Percentiles rank a stretch among this genome's conserved stretches.
Evolutionary conservation across 2,797 vertebrate species (phyloP).

Genomic region (Myiothlypis coronata): DNA sequence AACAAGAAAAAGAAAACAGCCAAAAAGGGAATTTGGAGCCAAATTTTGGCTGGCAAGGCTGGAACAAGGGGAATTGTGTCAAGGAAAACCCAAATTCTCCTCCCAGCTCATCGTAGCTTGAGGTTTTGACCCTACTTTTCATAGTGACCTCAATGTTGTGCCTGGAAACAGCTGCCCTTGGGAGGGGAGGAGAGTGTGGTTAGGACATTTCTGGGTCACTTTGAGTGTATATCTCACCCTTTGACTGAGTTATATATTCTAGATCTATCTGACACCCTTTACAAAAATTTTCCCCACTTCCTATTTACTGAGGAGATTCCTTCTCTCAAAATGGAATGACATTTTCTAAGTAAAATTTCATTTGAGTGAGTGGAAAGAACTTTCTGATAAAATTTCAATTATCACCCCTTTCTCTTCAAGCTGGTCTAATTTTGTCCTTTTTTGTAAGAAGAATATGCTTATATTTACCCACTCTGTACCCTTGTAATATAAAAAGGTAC

Average conservation of each 20-base stretch:
- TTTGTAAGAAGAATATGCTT: neutral
- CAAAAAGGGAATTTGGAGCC: neutral
- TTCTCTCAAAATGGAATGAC: neutral
- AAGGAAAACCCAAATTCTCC: neutral
- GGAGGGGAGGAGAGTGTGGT: neutral
- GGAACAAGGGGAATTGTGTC: neutral
- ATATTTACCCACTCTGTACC: neutral
- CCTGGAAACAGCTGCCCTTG: neutral
- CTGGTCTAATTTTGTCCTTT: neutral
- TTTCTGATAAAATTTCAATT: neutral
- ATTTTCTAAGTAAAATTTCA: neutral
- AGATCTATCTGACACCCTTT: neutral
- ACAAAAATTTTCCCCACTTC: neutral
- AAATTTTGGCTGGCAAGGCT: neutral
- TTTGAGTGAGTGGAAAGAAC: neutral
- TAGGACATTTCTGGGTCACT: neutral
- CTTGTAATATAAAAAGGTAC: neutral
- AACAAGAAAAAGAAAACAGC: neutral
- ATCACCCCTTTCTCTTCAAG: neutral
- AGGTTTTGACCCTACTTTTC: neutral
- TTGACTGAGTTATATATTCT: neutral
- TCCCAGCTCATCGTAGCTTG: fast-evolving
- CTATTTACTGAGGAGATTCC: neutral
- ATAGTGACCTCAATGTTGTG: neutral
- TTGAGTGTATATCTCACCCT: neutral